Evolutionary conservation across 2,113 vertebrate species (phyloP), one percentile per base, ranked within the genome.

Genomic region (Microcebus murinus): DNA sequence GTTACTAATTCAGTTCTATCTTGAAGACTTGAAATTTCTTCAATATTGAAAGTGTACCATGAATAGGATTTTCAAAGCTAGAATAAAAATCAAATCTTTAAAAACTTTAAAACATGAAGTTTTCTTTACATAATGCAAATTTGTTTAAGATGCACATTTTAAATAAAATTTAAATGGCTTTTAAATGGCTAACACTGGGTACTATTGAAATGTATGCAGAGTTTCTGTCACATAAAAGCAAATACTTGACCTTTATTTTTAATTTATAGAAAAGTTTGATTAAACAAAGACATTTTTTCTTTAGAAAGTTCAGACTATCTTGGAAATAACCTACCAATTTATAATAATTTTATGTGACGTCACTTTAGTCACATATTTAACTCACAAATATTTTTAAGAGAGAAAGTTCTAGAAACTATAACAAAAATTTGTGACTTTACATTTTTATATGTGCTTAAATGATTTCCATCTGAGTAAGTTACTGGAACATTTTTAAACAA

Each of bases 81-180:
- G 57, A 96, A 91, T 89, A 84, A 94, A 92, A 88, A 52, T 18
- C 31, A 90, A 87, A 42, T 88, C 84, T 94, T 92, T 39, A 23
- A 77, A 90, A 94, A 11, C 65, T 73, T 90, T 74, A 55, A 87
- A 86, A 82, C 12, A 73, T 90, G 48, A 65, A 80, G 45, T 74
- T 52, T 21, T 57, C 67, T 91, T 87, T 90, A 74, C 1, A 73
- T 2, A n/a, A 25, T 90, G 11, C 13, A 96, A 67, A 80, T 17
- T 36, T 55, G 31, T 90, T 70, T 95, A 50, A 94, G 94, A 90
- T 90, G n/a, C 31, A 86, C 7, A 31, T 86, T 83, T 93, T 55
- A 83, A 89, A 31, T 93, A n/a, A 90, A 92, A 86, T 90, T 14
- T 42, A 42, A 52, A 0, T 83, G 39, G 39, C 34, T 89, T 95